Percentiles rank a stretch among this genome's conserved stretches.
phyloP scores from a whole-genome alignment of 2,888 invertebrate genomes.

The Macrophya alboannulata region DNA sequence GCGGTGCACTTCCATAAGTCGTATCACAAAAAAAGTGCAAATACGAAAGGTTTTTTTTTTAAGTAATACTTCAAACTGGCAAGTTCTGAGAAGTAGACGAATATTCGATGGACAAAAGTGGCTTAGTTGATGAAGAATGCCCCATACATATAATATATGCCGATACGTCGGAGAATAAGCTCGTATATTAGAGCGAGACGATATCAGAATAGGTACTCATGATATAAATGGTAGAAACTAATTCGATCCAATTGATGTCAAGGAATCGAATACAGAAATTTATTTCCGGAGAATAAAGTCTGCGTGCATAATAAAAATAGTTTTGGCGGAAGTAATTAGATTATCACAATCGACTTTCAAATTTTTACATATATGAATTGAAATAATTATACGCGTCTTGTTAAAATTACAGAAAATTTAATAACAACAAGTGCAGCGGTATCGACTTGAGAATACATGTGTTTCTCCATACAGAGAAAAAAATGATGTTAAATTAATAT shows the following conservation, averaged over 20 bases:
- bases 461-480: not conserved
- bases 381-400: not conserved
- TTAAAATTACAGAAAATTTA: not conserved
- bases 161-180: not conserved
- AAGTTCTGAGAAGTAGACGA: not conserved
- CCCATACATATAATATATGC: not conserved
- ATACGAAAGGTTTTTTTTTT: not conserved
- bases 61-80: not conserved
- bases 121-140: not conserved
- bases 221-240: not conserved
- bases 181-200: not conserved
- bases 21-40: not conserved
- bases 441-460: not conserved
- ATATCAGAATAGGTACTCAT: not conserved
- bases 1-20: not conserved
- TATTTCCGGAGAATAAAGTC: not conserved
- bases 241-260: conserved; percentile 23
- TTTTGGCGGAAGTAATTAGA: not conserved
- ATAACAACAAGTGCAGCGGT: conserved; percentile 8
- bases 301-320: not conserved
- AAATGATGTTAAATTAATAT: not conserved
- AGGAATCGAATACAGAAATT: not conserved
- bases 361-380: not conserved
- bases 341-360: conserved; percentile 7
- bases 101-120: not conserved